Percentiles rank a stretch among this genome's conserved stretches.
phyloP scores from a whole-genome alignment of 1,140 invertebrate genomes.

The Meloidogyne chitwoodi region DNA sequence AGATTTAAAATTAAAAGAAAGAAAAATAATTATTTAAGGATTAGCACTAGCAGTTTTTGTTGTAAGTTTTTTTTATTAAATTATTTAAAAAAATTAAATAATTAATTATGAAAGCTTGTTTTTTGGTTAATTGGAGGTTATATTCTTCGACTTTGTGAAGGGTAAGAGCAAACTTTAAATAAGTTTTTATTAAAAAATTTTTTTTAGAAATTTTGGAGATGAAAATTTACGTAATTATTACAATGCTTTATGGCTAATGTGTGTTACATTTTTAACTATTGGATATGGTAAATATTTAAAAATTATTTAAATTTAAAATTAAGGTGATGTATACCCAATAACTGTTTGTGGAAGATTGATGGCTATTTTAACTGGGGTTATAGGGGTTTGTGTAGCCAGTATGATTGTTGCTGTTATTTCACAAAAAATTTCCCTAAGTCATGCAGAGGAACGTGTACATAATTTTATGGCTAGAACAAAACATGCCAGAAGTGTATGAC shows the following conservation, averaged over 20 bases:
- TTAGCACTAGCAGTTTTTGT: conserved; percentile 1
- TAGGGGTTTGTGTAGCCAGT: conserved; percentile 13
- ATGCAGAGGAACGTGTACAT: conserved; percentile 9
- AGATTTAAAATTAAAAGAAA: not conserved
- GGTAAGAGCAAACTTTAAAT: not conserved
- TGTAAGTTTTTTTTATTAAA: not conserved
- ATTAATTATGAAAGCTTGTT: not conserved
- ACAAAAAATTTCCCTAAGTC: conserved; percentile 9
- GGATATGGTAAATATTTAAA: not conserved
- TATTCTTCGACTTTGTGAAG: conserved; percentile 10
- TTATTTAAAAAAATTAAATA: not conserved
- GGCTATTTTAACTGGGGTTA: conserved; percentile 7
- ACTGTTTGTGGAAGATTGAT: not conserved
- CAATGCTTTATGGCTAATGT: conserved; percentile 9
- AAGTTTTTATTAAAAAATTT: not conserved
- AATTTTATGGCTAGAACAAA: conserved; percentile 15
- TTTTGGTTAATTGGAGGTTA: conserved; percentile 4
- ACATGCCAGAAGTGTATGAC: not conserved
- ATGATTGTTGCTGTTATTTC: conserved; percentile 15
- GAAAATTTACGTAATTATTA: not conserved
- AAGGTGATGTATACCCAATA: conserved; percentile 1
- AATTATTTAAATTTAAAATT: not conserved
- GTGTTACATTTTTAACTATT: conserved; percentile 10
- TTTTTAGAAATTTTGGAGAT: conserved; percentile 3
- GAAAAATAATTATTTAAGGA: not conserved